A percentile compares a stretch with the other conserved stretches of the same genome.
Evolutionary conservation across 2,113 vertebrate genomes (phyloP).

Genomic region (Poecile atricapillus): DNA sequence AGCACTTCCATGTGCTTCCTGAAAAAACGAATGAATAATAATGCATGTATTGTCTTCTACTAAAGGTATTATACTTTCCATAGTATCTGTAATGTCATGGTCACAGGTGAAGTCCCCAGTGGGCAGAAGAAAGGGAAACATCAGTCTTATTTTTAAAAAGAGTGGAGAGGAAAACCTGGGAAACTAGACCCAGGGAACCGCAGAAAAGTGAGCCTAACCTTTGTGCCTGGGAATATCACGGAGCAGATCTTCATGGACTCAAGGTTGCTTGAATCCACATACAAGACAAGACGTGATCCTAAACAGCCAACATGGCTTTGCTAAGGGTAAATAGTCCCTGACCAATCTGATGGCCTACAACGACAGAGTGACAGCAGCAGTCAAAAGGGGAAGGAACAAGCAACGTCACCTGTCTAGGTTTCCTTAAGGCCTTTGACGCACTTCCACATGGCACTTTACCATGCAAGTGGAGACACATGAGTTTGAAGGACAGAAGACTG

Average conservation of each 20-base stretch:
- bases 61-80: background rate
- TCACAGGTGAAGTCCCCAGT: background rate
- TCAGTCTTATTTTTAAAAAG: background rate
- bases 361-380: background rate
- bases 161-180: background rate
- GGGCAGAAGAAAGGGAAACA: background rate
- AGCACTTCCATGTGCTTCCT: background rate
- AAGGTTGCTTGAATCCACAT: background rate
- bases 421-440: background rate
- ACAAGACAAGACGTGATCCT: background rate
- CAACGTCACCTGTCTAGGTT: background rate
- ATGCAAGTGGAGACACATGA: background rate
- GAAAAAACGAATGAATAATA: background rate
- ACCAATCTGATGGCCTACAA: background rate
- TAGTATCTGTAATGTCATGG: background rate
- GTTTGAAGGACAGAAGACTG: background rate
- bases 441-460: background rate
- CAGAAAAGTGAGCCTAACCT: background rate
- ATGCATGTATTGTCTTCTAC: background rate
- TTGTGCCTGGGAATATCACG: background rate
- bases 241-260: background rate
- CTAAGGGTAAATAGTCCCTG: background rate
- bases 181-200: background rate
- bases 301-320: background rate
- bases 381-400: background rate